phyloP scores from a whole-genome alignment of 2,888 invertebrate species.

The Lycaena phlaeas region DNA sequence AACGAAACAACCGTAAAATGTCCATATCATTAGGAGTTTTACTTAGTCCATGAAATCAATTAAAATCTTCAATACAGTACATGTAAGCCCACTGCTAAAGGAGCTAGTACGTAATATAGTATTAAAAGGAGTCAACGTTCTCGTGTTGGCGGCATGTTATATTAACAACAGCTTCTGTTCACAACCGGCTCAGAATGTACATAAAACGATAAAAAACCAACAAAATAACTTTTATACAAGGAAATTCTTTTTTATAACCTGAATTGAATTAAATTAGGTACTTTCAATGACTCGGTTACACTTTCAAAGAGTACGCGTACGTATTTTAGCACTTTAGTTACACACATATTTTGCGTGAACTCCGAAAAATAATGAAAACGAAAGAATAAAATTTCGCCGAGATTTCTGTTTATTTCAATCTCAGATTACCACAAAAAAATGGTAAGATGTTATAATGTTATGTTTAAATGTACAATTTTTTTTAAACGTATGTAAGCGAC shows the following conservation, averaged over 20 bases:
- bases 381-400: too few species aligned
- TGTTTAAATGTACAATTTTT: too few species aligned
- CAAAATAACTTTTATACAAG: conserved; percentile 5
- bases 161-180: conserved; percentile 67
- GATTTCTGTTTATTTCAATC: too few species aligned
- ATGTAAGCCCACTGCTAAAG: conserved; percentile 35
- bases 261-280: not conserved
- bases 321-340: not conserved
- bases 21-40: too few species aligned
- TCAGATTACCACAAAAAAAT: too few species aligned
- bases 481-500: too few species aligned
- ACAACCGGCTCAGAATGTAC: conserved; percentile 26
- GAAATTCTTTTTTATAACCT: not conserved
- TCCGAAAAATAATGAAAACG: too few species aligned
- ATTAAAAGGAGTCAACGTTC: conserved; percentile 67
- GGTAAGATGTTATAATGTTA: too few species aligned
- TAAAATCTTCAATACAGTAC: conserved; percentile 16
- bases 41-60: too few species aligned
- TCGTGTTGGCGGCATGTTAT: conserved; percentile 42
- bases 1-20: too few species aligned
- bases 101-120: conserved; percentile 54
- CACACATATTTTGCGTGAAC: too few species aligned
- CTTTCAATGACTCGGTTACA: conserved; percentile 1
- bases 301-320: too few species aligned
- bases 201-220: not conserved